Base-by-base conservation (phyloP, 2,888 invertebrate genomes). In the Amiota minor region DNA sequence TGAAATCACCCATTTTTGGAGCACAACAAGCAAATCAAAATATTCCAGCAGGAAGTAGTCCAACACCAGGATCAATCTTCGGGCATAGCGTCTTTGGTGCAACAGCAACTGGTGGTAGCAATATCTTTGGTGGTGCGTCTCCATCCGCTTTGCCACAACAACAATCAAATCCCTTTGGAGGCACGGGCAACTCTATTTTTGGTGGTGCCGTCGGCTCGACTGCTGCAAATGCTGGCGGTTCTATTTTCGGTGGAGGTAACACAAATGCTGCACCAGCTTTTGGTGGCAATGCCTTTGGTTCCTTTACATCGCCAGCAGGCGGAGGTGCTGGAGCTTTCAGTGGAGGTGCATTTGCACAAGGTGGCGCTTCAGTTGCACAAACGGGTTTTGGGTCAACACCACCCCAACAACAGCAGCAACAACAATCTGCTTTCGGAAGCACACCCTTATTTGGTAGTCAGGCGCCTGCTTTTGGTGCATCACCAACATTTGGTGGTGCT, bases 401-500 rank as follows among this genome's bases (percentile, higher is more conserved):
- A 59, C 78, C 78, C 53, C 79, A 75, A 59, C 64, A 23, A 55
- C 64, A 71, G 18, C 78, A 72, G 77, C 84, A n/a, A 47, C 84
- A 71, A 78, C 82, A 88, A 35, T 87, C 90, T 2, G 87, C 88
- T 9, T 90, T 90, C 78, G 90, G 90, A 1, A 87, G 84, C 23
- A 78, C 79, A 12, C 75, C 87, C 0, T 78, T 83, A 18, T 88
- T 88, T 77, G 85, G 88, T n/a, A 85, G 81, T 35, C 86, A 88
- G 4, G 83, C 83, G n/a, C 78, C 79, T 1, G 80, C 88, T 0
- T 90, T 90, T 65, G 90, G 90, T 0, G 81, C 84, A 0, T 85
- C 86, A 49, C 88, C 90, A 49, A 88, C 88, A 9, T 90, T 90
- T 75, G 90, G 90, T 1, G 87, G 88, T 12, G 86, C 83, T 3